Conservation (phyloP, 2,797 vertebrate genomes). For the Neoniphon sammara region DNA sequence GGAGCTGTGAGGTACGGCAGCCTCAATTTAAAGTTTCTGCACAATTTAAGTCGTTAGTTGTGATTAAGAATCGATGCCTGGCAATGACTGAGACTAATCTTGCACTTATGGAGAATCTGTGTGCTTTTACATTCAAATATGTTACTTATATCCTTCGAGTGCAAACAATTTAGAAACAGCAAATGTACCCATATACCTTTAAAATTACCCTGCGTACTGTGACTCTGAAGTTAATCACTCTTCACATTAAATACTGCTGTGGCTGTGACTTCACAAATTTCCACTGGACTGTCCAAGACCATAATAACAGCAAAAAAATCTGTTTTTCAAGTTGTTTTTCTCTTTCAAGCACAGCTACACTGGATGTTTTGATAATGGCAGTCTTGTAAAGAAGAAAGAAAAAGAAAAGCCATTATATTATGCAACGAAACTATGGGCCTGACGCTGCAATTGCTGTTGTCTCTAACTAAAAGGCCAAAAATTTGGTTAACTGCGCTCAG, state of each 20-base stretch:
- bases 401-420: slow-evolving; percentile 13
- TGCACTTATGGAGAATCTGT: slow-evolving; percentile 5
- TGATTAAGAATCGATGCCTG: slow-evolving; percentile 33
- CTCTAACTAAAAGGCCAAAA: slow-evolving; percentile 9
- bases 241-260: slow-evolving; percentile 5
- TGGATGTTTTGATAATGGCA: slow-evolving; percentile 25
- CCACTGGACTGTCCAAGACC: neutral
- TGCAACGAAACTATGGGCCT: slow-evolving; percentile 5
- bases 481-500: slow-evolving; percentile 32
- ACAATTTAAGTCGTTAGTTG: slow-evolving; percentile 21
- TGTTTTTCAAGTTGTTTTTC: slow-evolving; percentile 38
- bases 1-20: neutral
- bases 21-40: slow-evolving; percentile 24
- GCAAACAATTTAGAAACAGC: too few relatives aligned
- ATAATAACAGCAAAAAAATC: slow-evolving; percentile 15
- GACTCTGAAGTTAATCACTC: too few relatives aligned
- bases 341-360: slow-evolving; percentile 18
- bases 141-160: neutral
- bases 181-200: too few relatives aligned
- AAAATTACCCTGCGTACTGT: too few relatives aligned
- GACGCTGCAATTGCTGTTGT: slow-evolving; percentile 31
- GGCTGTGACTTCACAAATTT: slow-evolving; percentile 16
- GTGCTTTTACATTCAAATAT: slow-evolving; percentile 10
- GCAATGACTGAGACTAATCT: slow-evolving; percentile 2
- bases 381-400: slow-evolving; percentile 40